Base-by-base conservation (phyloP, 2,113 vertebrate species). In the Tyrannus savana region DNA sequence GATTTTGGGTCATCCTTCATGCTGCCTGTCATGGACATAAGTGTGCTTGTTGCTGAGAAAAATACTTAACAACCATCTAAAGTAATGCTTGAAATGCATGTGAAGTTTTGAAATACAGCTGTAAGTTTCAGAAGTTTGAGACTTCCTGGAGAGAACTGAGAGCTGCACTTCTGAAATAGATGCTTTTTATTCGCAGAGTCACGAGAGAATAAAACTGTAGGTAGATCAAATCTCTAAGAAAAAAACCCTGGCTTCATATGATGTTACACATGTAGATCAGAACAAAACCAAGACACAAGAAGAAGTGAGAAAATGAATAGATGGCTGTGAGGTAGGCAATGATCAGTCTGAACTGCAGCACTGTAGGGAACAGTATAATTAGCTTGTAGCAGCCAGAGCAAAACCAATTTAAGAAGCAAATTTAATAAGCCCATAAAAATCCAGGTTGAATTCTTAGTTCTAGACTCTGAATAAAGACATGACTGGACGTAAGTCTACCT, bases 271-370 rank as follows among this genome's bases (percentile, higher is more conserved):
- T 8, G 13, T 68, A 77, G 78, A 84, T 86, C 64, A 90, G 87
- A 88, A 63, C 47, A 68, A 95, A 95, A 78, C 52, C 63, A 80
- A 88, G 91, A 86, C 56, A 87, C 44, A 83, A 87, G 60, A 87
- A 59, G 81, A 93, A 89, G 53, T 58, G 71, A 80, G 67, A 46
- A 80, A 93, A 93, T 79, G 25, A 95, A 84, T 66, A 83, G 62
- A 37, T 63, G 62, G 58, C 50, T 77, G 63, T 42, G 56, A 76
- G 56, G n/a, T 74, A 62, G 59, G 56, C 39, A 87, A 60, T 1
- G 11, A 55, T 53, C 44, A 42, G 59, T 59, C 60, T 74, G 62
- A 79, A 90, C 53, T 67, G 47, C 83, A 88, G 79, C 87, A 56
- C 83, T 56, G 55, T 30, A 42, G 82, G 73, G 56, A 72, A 69